Base-by-base conservation (phyloP, 2,797 vertebrate genomes). In the Crenichthys baileyi region DNA sequence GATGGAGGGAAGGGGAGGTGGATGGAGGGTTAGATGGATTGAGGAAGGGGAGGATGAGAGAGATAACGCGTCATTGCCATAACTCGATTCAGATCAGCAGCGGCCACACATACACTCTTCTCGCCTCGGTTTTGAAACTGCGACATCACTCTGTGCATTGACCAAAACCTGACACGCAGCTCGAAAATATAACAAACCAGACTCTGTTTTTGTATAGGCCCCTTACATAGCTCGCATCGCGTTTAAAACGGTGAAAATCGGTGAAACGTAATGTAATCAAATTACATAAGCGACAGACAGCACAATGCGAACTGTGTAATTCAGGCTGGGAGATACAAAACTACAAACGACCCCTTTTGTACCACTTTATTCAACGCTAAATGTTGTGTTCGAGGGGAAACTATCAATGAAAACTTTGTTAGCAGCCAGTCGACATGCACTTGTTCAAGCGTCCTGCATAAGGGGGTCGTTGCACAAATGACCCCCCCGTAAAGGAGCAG, bases 111-210 rank as follows among this genome's bases (percentile, higher is more conserved):
- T 0, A 39, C 81, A 18, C 79, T 31, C 70, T 41, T 56, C 76
- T 63, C 82, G 76, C 41, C 55, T 61, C 7, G 24, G 79, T 91
- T 89, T 44, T 79, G 12, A 88, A 92, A 91, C 91, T 92, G 92
- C 93, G 92, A 92, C 92, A 94, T 91, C 83, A 85, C 87, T 39
- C 2, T 31, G 58, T 12, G 41, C 80, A 39, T n/a, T 50, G 67
- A 75, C 76, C 51, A 39, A 68, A 81, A 83, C 53, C 18, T 48
- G 0, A 0, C 6, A 18, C 63, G 12, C 44, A 50, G n/a, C 76
- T 13, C 24, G 15, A 15, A 0, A 20, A 72, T 60, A 60, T 2
- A 61, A 46, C 65, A n/a, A 36, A 1, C 8, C 0, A 0, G 55
- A 5, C n/a, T 44, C 24, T 2, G 3, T 29, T 39, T 58, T 5